Evolutionary conservation across 2,113 vertebrate species (phyloP).

Genomic region (Cinclus mexicanus): DNA sequence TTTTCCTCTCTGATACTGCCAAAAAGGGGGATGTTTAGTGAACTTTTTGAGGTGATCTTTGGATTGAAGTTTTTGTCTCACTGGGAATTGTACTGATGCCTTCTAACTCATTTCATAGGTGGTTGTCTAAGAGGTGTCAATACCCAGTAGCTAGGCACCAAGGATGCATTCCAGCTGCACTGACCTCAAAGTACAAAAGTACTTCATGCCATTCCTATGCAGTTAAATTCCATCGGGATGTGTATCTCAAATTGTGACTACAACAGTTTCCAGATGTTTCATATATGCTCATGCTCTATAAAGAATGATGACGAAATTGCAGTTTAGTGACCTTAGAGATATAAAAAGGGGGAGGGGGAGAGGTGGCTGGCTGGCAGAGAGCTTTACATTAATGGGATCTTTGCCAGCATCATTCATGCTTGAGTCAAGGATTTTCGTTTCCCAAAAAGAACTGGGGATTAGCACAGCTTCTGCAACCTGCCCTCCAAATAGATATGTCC

Average conservation of each 20-base stretch:
- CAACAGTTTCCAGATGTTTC: slow-evolving; percentile 55
- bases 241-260: slow-evolving; percentile 47
- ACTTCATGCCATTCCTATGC: not conserved
- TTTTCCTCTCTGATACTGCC: not conserved
- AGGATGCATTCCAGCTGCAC: not conserved
- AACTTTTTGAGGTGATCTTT: not conserved
- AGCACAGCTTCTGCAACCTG: slow-evolving; percentile 32
- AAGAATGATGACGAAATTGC: slow-evolving; percentile 67
- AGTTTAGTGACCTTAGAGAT: slow-evolving; percentile 60
- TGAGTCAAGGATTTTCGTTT: slow-evolving; percentile 69
- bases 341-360: slow-evolving; percentile 45
- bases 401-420: slow-evolving; percentile 60
- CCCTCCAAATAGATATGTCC: not conserved
- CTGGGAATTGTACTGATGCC: not conserved
- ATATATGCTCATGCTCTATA: slow-evolving; percentile 52
- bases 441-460: slow-evolving; percentile 53
- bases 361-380: slow-evolving; percentile 48
- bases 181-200: not conserved
- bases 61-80: not conserved
- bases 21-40: not conserved
- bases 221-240: not conserved
- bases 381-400: slow-evolving; percentile 59
- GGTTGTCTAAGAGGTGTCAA: not conserved
- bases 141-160: not conserved
- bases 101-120: not conserved